phyloP scores from a whole-genome alignment of 2,888 invertebrate genomes.

The Lycaena phlaeas region DNA sequence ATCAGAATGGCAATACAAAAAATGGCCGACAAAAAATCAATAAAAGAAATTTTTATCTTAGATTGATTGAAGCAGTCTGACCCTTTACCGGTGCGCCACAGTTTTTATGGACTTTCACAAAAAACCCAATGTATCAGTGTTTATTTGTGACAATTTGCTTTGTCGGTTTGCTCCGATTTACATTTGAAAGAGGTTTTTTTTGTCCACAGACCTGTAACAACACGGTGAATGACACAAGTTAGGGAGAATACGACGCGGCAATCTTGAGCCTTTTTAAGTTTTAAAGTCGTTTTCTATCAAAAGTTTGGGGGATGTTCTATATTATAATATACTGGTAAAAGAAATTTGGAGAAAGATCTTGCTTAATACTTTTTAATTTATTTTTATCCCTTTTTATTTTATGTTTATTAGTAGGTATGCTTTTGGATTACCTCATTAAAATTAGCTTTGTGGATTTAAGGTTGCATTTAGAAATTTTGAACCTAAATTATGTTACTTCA shows the following conservation, averaged over 20 bases:
- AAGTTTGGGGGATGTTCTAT: too few species aligned
- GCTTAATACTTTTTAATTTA: too few species aligned
- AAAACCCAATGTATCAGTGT: constrained; percentile 66
- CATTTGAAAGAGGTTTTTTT: constrained; percentile 64
- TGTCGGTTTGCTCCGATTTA: constrained; percentile 69
- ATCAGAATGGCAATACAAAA: constrained; percentile 45
- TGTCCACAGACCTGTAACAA: constrained; percentile 57
- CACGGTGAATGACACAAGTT: constrained; percentile 66
- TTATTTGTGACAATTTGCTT: constrained; percentile 74
- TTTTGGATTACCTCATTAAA: too few species aligned
- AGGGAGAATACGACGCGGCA: constrained; percentile 24
- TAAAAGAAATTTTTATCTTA: constrained; percentile 62
- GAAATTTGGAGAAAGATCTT: too few species aligned
- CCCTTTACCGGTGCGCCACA: constrained; percentile 55
- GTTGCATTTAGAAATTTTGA: too few species aligned
- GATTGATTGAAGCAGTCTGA: constrained; percentile 69
- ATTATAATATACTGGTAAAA: too few species aligned
- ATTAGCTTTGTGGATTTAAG: too few species aligned
- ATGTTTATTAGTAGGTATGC: too few species aligned
- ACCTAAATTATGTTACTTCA: too few species aligned
- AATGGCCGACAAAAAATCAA: constrained; percentile 48
- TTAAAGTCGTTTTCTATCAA: too few species aligned
- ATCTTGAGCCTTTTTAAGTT: constrained; percentile 41
- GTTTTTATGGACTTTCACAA: constrained; percentile 61
- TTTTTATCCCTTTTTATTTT: too few species aligned